Evolutionary conservation across 2,113 vertebrate genomes (phyloP).

Genomic region (Hippotragus niger): DNA sequence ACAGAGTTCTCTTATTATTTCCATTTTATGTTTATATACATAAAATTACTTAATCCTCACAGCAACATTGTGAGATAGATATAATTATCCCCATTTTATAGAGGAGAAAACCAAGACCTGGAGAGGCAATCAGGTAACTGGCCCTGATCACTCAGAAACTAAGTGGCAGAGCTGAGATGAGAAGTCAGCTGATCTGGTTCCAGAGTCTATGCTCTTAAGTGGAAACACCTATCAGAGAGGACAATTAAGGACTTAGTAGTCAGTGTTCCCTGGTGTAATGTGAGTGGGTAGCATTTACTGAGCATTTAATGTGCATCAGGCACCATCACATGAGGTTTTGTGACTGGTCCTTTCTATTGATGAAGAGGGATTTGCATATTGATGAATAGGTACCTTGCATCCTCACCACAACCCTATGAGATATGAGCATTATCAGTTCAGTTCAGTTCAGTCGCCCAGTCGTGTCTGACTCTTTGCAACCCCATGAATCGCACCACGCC

Average conservation of each 20-base stretch:
- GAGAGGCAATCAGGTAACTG: background rate
- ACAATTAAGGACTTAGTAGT: background rate
- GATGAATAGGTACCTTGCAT: background rate
- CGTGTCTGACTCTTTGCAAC: too few species aligned
- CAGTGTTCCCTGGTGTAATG: background rate
- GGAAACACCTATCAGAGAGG: background rate
- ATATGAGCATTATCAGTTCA: background rate
- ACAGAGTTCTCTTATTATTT: background rate
- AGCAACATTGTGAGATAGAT: background rate
- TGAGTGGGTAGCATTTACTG: background rate
- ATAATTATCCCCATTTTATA: background rate
- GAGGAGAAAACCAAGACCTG: background rate
- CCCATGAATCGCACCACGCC: too few species aligned
- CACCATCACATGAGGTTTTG: background rate
- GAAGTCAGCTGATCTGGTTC: background rate
- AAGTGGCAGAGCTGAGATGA: background rate
- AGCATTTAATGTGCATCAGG: background rate
- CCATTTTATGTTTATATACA: background rate
- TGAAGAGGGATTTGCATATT: background rate
- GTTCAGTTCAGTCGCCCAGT: too few species aligned
- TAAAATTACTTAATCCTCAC: background rate
- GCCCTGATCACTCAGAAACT: background rate
- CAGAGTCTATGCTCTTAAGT: background rate
- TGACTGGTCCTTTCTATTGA: background rate
- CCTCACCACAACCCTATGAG: background rate